These are phyloP conservation scores for Neosalanx taihuensis DNA, from an alignment of 2,797 vertebrate species.

Conservation along the genomic window DNA sequence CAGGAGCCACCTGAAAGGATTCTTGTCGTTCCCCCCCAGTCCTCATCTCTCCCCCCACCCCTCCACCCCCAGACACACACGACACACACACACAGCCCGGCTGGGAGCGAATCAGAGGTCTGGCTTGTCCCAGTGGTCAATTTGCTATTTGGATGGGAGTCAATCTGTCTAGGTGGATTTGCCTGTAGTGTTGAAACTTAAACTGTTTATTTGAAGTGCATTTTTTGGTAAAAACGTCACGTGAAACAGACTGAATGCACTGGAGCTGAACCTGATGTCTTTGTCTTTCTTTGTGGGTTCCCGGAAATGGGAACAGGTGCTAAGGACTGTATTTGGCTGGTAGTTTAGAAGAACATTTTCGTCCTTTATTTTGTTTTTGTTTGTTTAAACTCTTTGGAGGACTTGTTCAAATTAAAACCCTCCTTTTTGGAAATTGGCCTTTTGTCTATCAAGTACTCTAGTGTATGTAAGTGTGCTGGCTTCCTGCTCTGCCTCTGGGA, in stretches of 20 bases:
- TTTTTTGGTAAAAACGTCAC: constrained; percentile 25
- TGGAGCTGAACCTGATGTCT: constrained; percentile 51
- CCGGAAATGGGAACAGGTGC: constrained; percentile 5
- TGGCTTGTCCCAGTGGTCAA: constrained; percentile 53
- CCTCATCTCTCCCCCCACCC: constrained; percentile 42
- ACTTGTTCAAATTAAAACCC: constrained; percentile 46
- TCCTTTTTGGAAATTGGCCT: constrained; percentile 53
- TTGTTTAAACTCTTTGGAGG: constrained; percentile 30
- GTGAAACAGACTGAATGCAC: constrained; percentile 44
- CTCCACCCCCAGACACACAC: no score
- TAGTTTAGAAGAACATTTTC: background rate
- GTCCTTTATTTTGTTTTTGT: constrained; percentile 2
- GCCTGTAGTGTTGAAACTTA: constrained; percentile 57
- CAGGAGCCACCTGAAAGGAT: background rate
- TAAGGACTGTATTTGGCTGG: background rate
- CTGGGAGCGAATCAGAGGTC: constrained; percentile 56
- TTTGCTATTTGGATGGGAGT: constrained; percentile 61
- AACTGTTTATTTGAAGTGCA: constrained; percentile 35
- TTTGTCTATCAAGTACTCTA: constrained; percentile 50
- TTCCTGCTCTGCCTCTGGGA: constrained; percentile 15
- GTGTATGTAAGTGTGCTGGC: constrained; percentile 43
- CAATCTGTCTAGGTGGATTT: constrained; percentile 54
- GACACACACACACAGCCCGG: background rate
- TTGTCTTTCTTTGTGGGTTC: constrained; percentile 10
- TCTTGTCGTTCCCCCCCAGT: constrained; percentile 19